Evolutionary conservation across 2,113 vertebrate species (phyloP), one percentile per base, ranked within the genome.

Genomic region (Theristicus caerulescens): DNA sequence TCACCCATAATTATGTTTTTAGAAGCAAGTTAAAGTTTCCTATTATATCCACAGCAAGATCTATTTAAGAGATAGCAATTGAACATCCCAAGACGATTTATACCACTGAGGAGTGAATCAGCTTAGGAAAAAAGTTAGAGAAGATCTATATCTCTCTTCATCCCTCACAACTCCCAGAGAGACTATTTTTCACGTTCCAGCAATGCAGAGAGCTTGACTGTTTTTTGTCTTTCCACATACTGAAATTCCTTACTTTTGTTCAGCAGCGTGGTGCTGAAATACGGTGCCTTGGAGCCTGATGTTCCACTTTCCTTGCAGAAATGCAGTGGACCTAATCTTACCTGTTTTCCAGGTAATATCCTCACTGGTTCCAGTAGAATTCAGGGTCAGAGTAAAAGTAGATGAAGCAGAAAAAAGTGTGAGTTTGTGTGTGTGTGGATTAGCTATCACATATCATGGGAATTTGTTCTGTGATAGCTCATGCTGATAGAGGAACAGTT

Each of bases 41-140:
- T 92, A 57, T 84, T 93, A 59, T 38, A 88, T 74, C 57, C n/a
- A 62, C 25, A 79, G 65, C 34, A 82, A 92, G 88, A 94, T 95
- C 88, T 84, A 72, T 91, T 95, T 90, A 93, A 86, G 44, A 88
- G 83, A 93, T 93, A 93, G 65, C 36, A 69, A 51, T 61, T 91
- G 17, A 40, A 82, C 70, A 87, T 92, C 49, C 44, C 62, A 80
- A 82, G 31, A 87, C 87, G 87, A 93, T 86, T 95, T 94, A 80
- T 89, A 76, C 44, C 20, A 46, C 34, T 59, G 86, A 84, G 52
- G 49, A 92, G 17, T 36, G 57, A 95, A 93, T 87, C 72, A 91
- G 40, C 40, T 94, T 80, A 72, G 36, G 13, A 66, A 83, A 83
- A 93, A 91, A 80, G 14, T 81, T 54, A 61, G 52, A 84, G 24